phyloP scores from a whole-genome alignment of 2,113 vertebrate genomes.

The Cottus gobio region DNA sequence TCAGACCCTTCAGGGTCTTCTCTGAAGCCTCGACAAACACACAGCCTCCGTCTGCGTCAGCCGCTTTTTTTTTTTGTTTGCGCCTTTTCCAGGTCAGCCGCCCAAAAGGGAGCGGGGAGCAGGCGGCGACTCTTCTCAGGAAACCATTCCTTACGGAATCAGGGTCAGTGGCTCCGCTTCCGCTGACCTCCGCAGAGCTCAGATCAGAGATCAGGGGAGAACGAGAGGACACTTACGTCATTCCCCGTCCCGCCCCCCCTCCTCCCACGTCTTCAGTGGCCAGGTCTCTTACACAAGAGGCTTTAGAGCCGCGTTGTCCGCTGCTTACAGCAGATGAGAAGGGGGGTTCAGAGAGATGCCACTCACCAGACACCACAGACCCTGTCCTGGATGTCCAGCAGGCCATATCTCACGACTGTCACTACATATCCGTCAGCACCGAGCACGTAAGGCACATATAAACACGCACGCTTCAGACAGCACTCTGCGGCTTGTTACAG shows the following conservation, averaged over 20 bases:
- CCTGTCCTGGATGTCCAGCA: conserved; percentile 34
- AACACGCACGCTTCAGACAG: conserved; percentile 30
- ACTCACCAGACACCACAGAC: conserved; percentile 32
- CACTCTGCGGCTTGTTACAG: conserved; percentile 55
- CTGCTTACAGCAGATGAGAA: conserved; percentile 34
- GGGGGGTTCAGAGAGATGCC: conserved; percentile 30
- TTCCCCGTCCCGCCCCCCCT: conserved; percentile 4
- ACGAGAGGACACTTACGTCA: conserved; percentile 63
- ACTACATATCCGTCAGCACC: conserved; percentile 49
- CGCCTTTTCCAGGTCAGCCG: conserved; percentile 64
- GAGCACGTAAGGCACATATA: conserved; percentile 23
- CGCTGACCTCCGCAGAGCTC: conserved; percentile 30
- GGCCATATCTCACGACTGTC: conserved; percentile 56
- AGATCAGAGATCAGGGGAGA: conserved; percentile 52
- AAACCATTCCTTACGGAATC: conserved; percentile 75
- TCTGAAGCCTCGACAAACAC: conserved; percentile 35
- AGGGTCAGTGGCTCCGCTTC: conserved; percentile 50
- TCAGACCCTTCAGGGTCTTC: conserved; percentile 22
- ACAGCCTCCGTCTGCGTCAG: conserved; percentile 41
- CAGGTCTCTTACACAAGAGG: conserved; percentile 67
- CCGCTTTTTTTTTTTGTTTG: conserved; percentile 12
- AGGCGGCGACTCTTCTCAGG: conserved; percentile 48
- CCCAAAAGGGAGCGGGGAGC: conserved; percentile 47
- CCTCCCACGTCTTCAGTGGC: conserved; percentile 28
- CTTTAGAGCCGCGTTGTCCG: conserved; percentile 59